Evolutionary conservation across 2,888 invertebrate genomes (phyloP).

Genomic region (Priocnemis perturbator): DNA sequence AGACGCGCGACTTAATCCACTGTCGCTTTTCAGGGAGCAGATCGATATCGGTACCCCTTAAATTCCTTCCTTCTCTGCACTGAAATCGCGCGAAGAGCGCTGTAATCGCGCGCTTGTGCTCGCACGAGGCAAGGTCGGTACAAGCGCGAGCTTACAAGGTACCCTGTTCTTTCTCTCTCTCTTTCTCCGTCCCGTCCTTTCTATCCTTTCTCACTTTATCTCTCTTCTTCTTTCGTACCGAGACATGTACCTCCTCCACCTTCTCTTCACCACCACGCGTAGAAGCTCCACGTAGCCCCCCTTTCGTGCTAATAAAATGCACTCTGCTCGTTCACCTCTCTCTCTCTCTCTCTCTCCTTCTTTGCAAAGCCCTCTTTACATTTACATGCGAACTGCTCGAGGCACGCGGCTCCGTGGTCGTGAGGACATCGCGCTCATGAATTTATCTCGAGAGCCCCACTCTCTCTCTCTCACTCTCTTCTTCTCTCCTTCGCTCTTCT

Average conservation of each 20-base stretch:
- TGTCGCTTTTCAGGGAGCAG: constrained; percentile 4
- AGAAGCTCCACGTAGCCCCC: constrained; percentile 1
- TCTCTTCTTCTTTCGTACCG: constrained; percentile 19
- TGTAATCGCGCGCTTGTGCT: constrained; percentile 54
- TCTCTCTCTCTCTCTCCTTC: constrained; percentile 30
- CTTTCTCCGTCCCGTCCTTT: constrained; percentile 18
- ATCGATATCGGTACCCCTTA: constrained; percentile 31
- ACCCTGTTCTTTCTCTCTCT: constrained; percentile 3
- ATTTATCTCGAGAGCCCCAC: constrained; percentile 49
- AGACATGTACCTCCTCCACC: constrained; percentile 44
- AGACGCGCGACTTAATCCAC: background rate
- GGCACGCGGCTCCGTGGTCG: constrained; percentile 48
- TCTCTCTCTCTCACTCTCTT: constrained; percentile 9
- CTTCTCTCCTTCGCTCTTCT: background rate
- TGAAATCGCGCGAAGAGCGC: constrained; percentile 46
- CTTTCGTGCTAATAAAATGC: constrained; percentile 50
- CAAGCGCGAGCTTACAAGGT: constrained; percentile 58
- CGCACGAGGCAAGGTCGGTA: constrained; percentile 54
- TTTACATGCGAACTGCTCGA: constrained; percentile 57
- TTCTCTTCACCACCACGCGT: constrained; percentile 29
- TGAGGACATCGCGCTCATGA: constrained; percentile 60
- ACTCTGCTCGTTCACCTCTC: constrained; percentile 37
- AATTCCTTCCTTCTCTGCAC: constrained; percentile 23
- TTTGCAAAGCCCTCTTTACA: constrained; percentile 54
- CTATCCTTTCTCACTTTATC: constrained; percentile 16